phyloP scores from a whole-genome alignment of 2,113 vertebrate genomes.

The Electrona antarctica region DNA sequence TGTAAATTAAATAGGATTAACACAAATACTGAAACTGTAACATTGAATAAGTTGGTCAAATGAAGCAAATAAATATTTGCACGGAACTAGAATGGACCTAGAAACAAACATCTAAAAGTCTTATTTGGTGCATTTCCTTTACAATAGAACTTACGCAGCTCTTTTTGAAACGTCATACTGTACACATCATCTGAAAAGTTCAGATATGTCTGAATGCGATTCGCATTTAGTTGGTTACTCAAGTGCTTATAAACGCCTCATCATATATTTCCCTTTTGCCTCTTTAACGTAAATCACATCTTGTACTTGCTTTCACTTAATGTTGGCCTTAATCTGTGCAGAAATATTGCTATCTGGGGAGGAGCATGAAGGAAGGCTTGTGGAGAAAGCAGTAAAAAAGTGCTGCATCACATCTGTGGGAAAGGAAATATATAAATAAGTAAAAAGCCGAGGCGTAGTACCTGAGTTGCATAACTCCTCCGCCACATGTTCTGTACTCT shows the following conservation, averaged over 20 bases:
- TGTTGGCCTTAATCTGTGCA: background rate
- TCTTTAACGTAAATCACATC: background rate
- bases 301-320: background rate
- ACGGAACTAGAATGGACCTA: no score
- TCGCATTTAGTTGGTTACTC: background rate
- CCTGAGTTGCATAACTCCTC: constrained; percentile 90
- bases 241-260: background rate
- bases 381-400: constrained; percentile 59
- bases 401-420: constrained; percentile 3
- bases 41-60: no score
- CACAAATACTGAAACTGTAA: no score
- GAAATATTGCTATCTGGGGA: background rate
- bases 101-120: background rate
- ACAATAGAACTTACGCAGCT: background rate
- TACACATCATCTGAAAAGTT: background rate
- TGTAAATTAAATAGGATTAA: no score
- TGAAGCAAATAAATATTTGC: no score
- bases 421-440: background rate
- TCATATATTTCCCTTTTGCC: background rate
- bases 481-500: constrained; percentile 75
- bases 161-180: background rate
- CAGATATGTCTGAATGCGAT: background rate
- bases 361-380: background rate
- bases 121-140: background rate
- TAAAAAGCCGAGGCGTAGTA: constrained; percentile 78